Evolutionary conservation across 2,888 invertebrate species (phyloP).

Genomic region (Tuta absoluta): DNA sequence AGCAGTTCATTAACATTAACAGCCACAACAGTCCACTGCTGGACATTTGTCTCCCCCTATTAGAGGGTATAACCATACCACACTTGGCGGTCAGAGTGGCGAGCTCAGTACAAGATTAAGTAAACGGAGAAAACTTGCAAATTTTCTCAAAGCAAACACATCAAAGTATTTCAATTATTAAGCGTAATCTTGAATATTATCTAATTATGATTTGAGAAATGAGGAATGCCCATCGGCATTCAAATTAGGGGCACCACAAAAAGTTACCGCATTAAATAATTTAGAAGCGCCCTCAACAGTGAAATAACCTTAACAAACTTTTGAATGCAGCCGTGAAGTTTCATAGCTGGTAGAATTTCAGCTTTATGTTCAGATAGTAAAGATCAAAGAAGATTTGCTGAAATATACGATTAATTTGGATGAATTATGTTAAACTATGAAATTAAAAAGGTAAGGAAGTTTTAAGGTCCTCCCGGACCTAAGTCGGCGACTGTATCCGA

Average conservation of each 20-base stretch:
- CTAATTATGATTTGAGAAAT: conserved; percentile 29
- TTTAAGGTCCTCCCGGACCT: no score
- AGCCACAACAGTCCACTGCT: no score
- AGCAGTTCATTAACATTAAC: no score
- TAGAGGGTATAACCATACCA: no score
- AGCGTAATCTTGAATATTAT: conserved; percentile 24
- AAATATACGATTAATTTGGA: neutral
- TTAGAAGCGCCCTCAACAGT: conserved; percentile 22
- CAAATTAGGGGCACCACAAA: conserved; percentile 28
- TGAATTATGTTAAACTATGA: conserved; percentile 3
- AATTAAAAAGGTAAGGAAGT: neutral
- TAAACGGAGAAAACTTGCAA: neutral
- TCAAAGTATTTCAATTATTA: conserved; percentile 2
- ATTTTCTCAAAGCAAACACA: neutral
- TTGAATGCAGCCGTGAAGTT: neutral
- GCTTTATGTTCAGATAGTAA: neutral
- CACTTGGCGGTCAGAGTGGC: no score
- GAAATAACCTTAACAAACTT: conserved; percentile 17
- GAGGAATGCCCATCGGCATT: conserved; percentile 27
- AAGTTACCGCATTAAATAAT: conserved; percentile 28
- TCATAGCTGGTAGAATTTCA: neutral
- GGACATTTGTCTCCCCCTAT: no score
- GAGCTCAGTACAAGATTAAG: no score
- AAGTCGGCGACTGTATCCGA: no score
- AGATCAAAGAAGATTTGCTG: neutral